Percentiles rank a stretch among this genome's conserved stretches.
phyloP scores from a whole-genome alignment of 2,113 vertebrate species.

The Furnarius figulus region DNA sequence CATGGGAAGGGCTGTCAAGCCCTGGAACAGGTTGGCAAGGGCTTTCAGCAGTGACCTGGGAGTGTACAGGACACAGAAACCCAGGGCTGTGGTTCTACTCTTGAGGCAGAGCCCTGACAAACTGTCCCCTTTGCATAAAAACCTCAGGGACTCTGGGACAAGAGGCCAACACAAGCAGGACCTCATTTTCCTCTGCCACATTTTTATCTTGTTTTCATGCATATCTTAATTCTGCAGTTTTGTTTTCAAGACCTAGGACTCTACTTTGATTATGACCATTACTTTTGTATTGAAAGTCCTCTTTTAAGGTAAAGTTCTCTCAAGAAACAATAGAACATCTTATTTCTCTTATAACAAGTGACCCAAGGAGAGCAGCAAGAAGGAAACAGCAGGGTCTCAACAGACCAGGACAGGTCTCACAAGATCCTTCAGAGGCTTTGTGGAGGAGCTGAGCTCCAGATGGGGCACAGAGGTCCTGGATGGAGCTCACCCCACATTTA shows the following conservation, averaged over 20 bases:
- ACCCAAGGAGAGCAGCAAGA: neutral
- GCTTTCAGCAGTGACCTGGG: neutral
- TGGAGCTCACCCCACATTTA: neutral
- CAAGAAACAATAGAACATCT: neutral
- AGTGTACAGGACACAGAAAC: neutral
- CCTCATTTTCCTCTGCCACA: neutral
- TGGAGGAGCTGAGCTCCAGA: neutral
- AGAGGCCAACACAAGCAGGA: neutral
- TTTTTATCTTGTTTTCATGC: neutral
- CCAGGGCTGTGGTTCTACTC: neutral
- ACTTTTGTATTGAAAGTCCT: neutral
- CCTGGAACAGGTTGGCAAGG: neutral
- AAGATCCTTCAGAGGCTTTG: neutral
- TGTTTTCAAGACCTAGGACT: neutral
- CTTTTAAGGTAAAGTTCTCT: neutral
- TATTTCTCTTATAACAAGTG: neutral
- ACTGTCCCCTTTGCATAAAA: neutral
- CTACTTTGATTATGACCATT: neutral
- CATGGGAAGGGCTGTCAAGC: neutral
- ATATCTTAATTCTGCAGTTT: neutral
- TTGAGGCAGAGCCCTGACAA: neutral
- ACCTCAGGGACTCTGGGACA: neutral
- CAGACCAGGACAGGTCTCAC: neutral
- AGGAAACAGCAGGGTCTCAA: neutral
- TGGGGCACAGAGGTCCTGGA: rapidly evolving